Base-by-base conservation (phyloP, 2,113 vertebrate species). In the Dunckerocampus dactyliophorus region DNA sequence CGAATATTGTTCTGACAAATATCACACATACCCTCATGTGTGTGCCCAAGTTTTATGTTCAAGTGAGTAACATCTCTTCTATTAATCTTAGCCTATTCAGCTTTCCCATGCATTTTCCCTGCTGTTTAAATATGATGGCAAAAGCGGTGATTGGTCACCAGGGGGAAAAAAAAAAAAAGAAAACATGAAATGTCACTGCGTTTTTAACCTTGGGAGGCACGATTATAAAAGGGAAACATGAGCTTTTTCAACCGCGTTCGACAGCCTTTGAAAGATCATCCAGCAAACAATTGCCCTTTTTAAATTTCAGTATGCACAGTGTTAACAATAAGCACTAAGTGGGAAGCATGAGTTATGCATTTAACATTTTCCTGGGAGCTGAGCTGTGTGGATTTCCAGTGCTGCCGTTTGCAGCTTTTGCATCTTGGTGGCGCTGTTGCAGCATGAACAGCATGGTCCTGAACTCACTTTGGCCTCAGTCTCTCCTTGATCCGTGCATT, bases 31-130 rank as follows among this genome's bases (percentile, higher is more conserved):
- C 94, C 31, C 91, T 99, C 80, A 88, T 95, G 49, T 95, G 95
- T 0, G 94, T 98, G 56, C 97, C 97, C 64, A 98, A 94, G 81
- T 98, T 99, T 88, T 99, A 99, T 64, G 93, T 97, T 37, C 97
- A 99, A 85, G 97, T 97, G 87, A 89, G 90, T 86, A 61, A 65
- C 59, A 31, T 47, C 50, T 14, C 46, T 65, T 37, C 24, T 34
- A 65, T 64, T 47, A 47, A 47, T 48, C 31, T 3, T 50, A 8
- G 31, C 47, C 19, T 34, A 1, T 59, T 1, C 3, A 34, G 31
- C 31, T 34, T 8, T 34, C 5, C 31, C 31, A 5, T 34, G 8
- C 16, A 5, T 45, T 53, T 53, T 54, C 15, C 24, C 11, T 43
- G 37, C 69, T 39, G 47, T 69, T 71, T 60, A 62, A 42, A 59